Conservation (phyloP, 2,888 invertebrate species). For the Acanthosepion lycidas region DNA sequence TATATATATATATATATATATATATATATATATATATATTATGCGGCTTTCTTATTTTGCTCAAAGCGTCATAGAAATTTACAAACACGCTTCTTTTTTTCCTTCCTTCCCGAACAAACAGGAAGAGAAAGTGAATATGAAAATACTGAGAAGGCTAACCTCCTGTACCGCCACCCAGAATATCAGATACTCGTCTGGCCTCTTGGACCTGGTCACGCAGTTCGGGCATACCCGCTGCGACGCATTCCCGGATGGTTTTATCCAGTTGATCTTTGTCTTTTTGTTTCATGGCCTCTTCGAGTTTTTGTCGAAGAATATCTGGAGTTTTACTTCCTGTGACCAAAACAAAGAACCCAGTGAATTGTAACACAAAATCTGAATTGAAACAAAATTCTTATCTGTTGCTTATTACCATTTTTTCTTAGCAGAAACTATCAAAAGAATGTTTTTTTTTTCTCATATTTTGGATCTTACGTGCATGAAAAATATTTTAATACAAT, state of each 20-base stretch:
- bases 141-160: constrained; percentile 13
- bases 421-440: too few species aligned
- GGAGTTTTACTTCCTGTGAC: constrained; percentile 23
- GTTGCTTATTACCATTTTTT: too few species aligned
- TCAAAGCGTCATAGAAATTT: not conserved
- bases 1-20: too few species aligned
- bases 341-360: not conserved
- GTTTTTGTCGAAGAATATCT: constrained; percentile 8
- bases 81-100: not conserved
- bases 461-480: too few species aligned
- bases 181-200: constrained; percentile 2
- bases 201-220: not conserved
- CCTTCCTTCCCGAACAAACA: not conserved
- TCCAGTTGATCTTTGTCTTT: constrained; percentile 34
- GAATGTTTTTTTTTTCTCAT: too few species aligned
- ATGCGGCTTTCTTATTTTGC: too few species aligned
- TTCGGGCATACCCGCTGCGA: constrained; percentile 40
- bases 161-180: constrained; percentile 33
- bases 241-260: constrained; percentile 24
- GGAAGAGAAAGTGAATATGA: not conserved
- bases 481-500: too few species aligned
- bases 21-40: too few species aligned
- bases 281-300: constrained; percentile 36
- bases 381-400: not conserved
- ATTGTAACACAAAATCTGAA: not conserved